Evolutionary conservation across 2,797 vertebrate species (phyloP), one percentile per base, ranked within the genome.

Genomic region (Brachyalestes nurse): DNA sequence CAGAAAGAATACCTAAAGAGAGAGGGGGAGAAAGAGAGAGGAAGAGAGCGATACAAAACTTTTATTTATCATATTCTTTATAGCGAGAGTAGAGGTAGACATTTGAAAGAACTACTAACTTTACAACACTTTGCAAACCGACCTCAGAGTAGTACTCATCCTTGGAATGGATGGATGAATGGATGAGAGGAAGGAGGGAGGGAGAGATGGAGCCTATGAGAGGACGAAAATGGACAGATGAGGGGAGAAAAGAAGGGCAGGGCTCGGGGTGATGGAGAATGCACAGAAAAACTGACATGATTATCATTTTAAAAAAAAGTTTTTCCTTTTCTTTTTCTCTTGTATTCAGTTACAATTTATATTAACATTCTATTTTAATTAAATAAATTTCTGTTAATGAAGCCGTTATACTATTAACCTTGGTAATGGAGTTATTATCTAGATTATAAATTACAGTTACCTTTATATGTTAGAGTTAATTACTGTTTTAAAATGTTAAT

Each of bases 1-100:
- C 97, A 0, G 97, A 99, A 87, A 99, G 95, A 88, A 99, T 99
- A 86, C 97, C 97, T 99, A 73, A 78, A 89, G 4, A 86, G 67
- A 79, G 9, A 72, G 49, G 67, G 8, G 38, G 53, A 57, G 23
- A 69, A 45, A 38, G 13, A 67, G 17, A 67, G 61, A 69, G n/a
- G 58, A 23, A 55, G 58, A 49, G 13, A 53, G 42, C 69, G 28
- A 57, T 5, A n/a, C 17, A n/a, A 17, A 51, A 14, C n/a, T 49
- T 38, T 6, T 34, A 60, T 25, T 70, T 67, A 65, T 17, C 45
- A 5, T 23, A 38, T 42, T 19, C 13, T 23, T 55, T 71, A 47
- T 47, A 67, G n/a, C n/a, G 5, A 45, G 38, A 42, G 9, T 40
- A 61, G 0, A 80, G n/a, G 51, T 75, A 12, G 49, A 19, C 51